Evolutionary conservation across 2,888 invertebrate genomes (phyloP).

Genomic region (Cheilosia scutellata): DNA sequence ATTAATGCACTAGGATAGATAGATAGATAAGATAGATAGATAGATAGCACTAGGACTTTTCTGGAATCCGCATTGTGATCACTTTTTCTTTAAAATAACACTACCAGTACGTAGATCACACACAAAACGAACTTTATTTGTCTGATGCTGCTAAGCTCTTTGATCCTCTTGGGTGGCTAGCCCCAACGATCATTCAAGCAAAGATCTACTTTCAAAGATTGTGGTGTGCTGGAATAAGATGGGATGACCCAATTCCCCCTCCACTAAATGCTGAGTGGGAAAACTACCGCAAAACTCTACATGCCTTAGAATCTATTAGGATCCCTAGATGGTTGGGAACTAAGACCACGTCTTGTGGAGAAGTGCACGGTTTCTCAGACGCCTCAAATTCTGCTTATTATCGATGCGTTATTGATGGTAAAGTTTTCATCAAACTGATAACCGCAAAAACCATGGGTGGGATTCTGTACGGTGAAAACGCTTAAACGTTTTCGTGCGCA

Average conservation of each 20-base stretch:
- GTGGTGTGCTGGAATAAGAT: not conserved
- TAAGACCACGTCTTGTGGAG: not conserved
- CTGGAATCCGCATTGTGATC: slow-evolving; percentile 9
- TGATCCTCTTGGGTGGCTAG: not conserved
- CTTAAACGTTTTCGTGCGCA: too few relatives aligned
- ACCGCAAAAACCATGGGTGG: slow-evolving; percentile 14
- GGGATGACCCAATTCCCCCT: slow-evolving; percentile 15
- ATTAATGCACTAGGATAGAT: slow-evolving; percentile 1
- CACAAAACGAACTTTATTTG: not conserved
- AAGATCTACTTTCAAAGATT: slow-evolving; percentile 4
- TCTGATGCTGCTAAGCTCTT: slow-evolving; percentile 1
- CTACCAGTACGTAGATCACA: not conserved
- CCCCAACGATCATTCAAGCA: not conserved
- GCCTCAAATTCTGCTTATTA: slow-evolving; percentile 47
- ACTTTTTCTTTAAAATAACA: slow-evolving; percentile 18
- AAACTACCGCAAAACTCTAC: not conserved
- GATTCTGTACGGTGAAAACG: too few relatives aligned
- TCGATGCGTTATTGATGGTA: not conserved
- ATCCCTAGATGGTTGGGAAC: slow-evolving; percentile 43
- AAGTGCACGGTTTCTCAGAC: slow-evolving; percentile 52
- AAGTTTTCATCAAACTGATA: slow-evolving; percentile 11
- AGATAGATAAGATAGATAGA: too few relatives aligned
- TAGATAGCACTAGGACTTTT: not conserved
- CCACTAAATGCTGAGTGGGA: not conserved
- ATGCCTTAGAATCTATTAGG: slow-evolving; percentile 14